Base-by-base conservation (phyloP, 2,797 vertebrate species). In the Pelochelys cantorii region DNA sequence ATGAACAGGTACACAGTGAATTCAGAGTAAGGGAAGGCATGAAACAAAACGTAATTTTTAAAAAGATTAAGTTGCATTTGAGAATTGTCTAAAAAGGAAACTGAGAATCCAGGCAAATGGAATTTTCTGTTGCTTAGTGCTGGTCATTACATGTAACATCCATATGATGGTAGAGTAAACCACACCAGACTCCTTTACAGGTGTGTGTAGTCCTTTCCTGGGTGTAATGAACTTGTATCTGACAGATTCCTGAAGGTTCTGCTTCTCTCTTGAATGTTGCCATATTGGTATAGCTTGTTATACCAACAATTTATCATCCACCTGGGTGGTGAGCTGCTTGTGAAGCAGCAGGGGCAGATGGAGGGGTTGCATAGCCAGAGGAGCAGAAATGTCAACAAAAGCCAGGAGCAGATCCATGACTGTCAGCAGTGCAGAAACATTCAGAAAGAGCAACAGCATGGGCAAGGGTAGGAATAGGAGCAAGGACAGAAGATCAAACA, bases 401-500 rank as follows among this genome's bases (percentile, higher is more conserved):
- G 56, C 75, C 74, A 82, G 82, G 37, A 1, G 7, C 79, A 31
- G 75, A 77, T 57, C 57, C 80, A 84, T 87, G 34, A 82, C 52
- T 25, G 34, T 37, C 79, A 90, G 34, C 87, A 79, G 74, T 22
- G 52, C 81, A 83, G 81, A 83, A 83, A 79, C 34, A 17, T 75
- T 85, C 56, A 5, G 87, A 57, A 57, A 68, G 79, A 85, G 79
- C 2, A 54, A 83, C 20, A 59, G 77, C 71, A n/a, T 75, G 65
- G 85, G n/a, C 52, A 37, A 37, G 79, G 62, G 85, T 23, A 31
- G 52, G 42, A 53, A 5, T 77, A 54, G 65, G 80, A 10, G 2
- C 23, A 62, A 10, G 31, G 23, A 6, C 9, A 9, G 31, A 4
- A 3, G 78, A 62, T 62, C 54, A 20, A 15, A 27, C 11, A 17